These are phyloP conservation scores for Acleris holmiana DNA, from an alignment of 2,888 invertebrate genomes.

Conservation along the genomic window DNA sequence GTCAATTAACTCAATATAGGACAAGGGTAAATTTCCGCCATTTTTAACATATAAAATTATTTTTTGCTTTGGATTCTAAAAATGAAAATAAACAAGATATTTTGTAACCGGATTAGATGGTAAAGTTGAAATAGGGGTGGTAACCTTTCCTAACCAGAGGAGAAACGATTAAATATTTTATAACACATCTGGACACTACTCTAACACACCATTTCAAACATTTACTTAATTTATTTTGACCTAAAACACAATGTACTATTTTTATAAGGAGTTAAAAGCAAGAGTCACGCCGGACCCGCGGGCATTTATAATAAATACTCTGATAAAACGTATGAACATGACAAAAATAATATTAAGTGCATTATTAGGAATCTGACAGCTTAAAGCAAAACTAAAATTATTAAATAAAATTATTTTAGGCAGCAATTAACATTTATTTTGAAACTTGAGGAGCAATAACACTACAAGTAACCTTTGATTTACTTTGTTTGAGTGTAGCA, in stretches of 20 bases:
- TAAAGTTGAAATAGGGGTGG: background rate
- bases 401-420: conserved; percentile 4
- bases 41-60: too few relatives aligned
- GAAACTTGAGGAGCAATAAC: too few relatives aligned
- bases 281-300: background rate
- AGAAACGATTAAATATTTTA: conserved; percentile 20
- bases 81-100: too few relatives aligned
- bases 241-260: conserved; percentile 28
- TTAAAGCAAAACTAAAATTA: conserved; percentile 9
- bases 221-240: conserved; percentile 21
- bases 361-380: conserved; percentile 23
- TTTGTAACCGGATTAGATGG: too few relatives aligned
- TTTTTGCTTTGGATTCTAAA: too few relatives aligned
- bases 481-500: too few relatives aligned
- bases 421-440: too few relatives aligned
- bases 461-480: too few relatives aligned
- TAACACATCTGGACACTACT: conserved; percentile 9
- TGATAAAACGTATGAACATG: background rate
- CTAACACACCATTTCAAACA: conserved; percentile 28
- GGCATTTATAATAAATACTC: background rate
- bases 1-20: too few relatives aligned
- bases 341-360: conserved; percentile 1
- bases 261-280: conserved; percentile 5
- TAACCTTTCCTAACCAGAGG: conserved; percentile 21
- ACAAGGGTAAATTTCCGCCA: too few relatives aligned